Evolutionary conservation across 2,113 vertebrate species (phyloP).

Genomic region (Numenius arquata): DNA sequence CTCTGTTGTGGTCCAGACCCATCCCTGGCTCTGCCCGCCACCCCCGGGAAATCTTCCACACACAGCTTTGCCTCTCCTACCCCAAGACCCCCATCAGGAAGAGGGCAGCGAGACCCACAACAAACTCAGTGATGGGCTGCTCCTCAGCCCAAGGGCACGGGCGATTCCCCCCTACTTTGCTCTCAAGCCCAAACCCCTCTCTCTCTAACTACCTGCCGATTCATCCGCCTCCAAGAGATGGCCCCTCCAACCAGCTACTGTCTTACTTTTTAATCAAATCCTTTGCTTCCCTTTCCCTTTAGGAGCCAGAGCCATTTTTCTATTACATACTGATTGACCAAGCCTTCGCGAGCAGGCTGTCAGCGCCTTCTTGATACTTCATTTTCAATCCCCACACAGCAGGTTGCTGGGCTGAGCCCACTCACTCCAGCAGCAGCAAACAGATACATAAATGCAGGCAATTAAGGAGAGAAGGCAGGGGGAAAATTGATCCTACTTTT

Average conservation of each 20-base stretch:
- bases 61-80: background rate
- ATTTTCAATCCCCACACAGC: conserved; percentile 40
- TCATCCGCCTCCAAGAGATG: background rate
- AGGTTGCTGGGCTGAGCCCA: background rate
- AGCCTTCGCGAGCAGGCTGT: background rate
- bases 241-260: background rate
- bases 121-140: rapidly evolving
- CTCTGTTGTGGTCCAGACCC: rapidly evolving
- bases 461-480: background rate
- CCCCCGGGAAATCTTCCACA: background rate
- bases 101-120: background rate
- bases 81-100: background rate
- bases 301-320: conserved; percentile 27
- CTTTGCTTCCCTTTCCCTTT: background rate
- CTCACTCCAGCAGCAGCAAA: background rate
- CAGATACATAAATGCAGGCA: background rate
- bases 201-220: background rate
- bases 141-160: background rate
- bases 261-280: conserved; percentile 46
- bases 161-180: background rate
- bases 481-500: background rate
- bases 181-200: background rate
- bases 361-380: background rate
- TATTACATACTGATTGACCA: conserved; percentile 42
- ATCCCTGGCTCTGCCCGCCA: background rate